Evolutionary conservation across 2,797 vertebrate species (phyloP).

Genomic region (Eremophila alpestris): DNA sequence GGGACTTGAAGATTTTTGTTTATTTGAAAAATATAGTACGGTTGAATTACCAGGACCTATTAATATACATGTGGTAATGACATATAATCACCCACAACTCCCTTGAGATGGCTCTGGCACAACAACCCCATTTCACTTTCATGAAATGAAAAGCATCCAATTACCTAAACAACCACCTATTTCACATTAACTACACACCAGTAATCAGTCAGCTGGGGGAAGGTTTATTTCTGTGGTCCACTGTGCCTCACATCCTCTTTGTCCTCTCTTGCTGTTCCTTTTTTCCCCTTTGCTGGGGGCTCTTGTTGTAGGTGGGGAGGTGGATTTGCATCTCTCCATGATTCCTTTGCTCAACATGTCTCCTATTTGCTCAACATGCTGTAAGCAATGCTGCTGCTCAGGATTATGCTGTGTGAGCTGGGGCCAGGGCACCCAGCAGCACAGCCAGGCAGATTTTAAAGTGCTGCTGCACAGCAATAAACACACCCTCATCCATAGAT

Average conservation of each 20-base stretch:
- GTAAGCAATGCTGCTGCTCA: neutral
- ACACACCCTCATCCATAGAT: neutral
- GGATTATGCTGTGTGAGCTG: neutral
- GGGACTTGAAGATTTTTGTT: slow-evolving; percentile 64
- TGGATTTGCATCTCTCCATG: neutral
- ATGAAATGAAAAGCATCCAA: slow-evolving; percentile 67
- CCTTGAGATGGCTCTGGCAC: slow-evolving; percentile 49
- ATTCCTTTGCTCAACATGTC: neutral
- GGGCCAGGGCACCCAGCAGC: neutral
- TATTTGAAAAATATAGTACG: slow-evolving; percentile 63
- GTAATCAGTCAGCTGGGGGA: slow-evolving; percentile 51
- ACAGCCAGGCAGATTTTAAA: neutral
- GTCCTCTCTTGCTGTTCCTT: neutral
- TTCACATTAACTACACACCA: slow-evolving; percentile 72
- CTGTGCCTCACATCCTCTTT: slow-evolving; percentile 7
- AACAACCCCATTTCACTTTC: slow-evolving; percentile 57
- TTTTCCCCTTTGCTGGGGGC: neutral
- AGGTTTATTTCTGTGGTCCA: neutral
- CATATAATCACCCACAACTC: slow-evolving; percentile 64
- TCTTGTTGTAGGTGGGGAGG: neutral
- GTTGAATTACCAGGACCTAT: slow-evolving; percentile 62
- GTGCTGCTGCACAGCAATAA: slow-evolving; percentile 10
- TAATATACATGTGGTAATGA: slow-evolving; percentile 66
- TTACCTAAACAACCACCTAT: slow-evolving; percentile 71
- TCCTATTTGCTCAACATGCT: neutral